phyloP scores from a whole-genome alignment of 2,888 invertebrate species.

The Boloria selene region DNA sequence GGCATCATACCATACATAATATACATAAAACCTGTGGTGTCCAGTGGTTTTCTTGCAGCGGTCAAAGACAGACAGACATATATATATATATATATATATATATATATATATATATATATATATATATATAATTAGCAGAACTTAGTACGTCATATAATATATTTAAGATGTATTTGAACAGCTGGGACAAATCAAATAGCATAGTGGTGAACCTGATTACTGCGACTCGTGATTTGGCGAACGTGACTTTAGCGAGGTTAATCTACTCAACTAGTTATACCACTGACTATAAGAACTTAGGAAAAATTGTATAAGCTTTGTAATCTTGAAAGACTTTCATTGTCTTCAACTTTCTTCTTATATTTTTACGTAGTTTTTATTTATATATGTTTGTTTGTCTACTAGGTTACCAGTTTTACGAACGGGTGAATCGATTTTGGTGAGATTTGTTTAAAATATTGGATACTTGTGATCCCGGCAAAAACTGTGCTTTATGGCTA shows the following conservation, averaged over 20 bases:
- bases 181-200: conserved; percentile 40
- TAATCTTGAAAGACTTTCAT: background rate
- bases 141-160: background rate
- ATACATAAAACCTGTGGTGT: no score
- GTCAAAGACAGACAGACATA: background rate
- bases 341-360: no score
- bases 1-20: no score
- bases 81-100: background rate
- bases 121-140: background rate
- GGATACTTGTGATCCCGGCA: no score
- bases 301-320: background rate
- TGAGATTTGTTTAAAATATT: no score
- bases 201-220: conserved; percentile 40
- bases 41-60: no score
- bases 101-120: background rate
- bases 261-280: conserved; percentile 32
- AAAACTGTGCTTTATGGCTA: no score
- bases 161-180: conserved; percentile 4
- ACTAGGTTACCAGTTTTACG: no score
- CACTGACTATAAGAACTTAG: conserved; percentile 15
- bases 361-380: no score
- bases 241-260: conserved; percentile 38
- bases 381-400: no score
- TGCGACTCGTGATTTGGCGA: conserved; percentile 40
- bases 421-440: no score